Base-by-base conservation (phyloP, 2,888 invertebrate species). In the Platypus cylindrus region DNA sequence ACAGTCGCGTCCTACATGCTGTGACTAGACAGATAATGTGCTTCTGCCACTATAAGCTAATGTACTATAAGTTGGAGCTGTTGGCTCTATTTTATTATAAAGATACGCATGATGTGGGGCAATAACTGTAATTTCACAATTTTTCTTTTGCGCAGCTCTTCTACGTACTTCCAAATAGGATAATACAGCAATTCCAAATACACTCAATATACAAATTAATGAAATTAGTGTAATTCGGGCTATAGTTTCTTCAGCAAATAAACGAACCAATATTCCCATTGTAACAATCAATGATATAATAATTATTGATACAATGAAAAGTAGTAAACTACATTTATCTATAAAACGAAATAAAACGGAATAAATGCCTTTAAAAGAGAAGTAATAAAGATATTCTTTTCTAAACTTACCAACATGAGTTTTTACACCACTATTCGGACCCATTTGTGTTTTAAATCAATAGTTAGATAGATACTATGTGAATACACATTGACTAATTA, bases 301-400 rank as follows among this genome's bases (percentile, higher is more conserved):
- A 9, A 37, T 9, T 5, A 32, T 29, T 20, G 44, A 33, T 14
- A 37, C 25, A n/a, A 41, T 34, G 5, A 35, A 41, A 3, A 37
- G 27, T 27, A 37, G 41, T 4, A 44, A 32, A 23, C 44, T 44
- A 4, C 32, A 33, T 17, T 30, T 38, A 31, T 44, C 44, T 44
- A 31, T 22, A 35, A 22, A 24, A 11, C 4, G 16, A 17, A 24
- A 24, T 5, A 7, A 4, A 24, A 5, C 12, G 4, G n/a, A 9
- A 5, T 4, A 3, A 24, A 24, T 24, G 3, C 12, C n/a, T 3
- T 24, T 11, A 24, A 27, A 9, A 12, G 7, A 13, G 5, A 14
- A 13, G 14, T 5, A 24, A 9, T 27, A 13, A 4, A 15, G 4
- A n/a, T n/a, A 8, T 15, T 2, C 15, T 26, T 12, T 8, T 7